Base-by-base conservation (phyloP, 2,797 vertebrate species). In the Pempheris klunzingeri region DNA sequence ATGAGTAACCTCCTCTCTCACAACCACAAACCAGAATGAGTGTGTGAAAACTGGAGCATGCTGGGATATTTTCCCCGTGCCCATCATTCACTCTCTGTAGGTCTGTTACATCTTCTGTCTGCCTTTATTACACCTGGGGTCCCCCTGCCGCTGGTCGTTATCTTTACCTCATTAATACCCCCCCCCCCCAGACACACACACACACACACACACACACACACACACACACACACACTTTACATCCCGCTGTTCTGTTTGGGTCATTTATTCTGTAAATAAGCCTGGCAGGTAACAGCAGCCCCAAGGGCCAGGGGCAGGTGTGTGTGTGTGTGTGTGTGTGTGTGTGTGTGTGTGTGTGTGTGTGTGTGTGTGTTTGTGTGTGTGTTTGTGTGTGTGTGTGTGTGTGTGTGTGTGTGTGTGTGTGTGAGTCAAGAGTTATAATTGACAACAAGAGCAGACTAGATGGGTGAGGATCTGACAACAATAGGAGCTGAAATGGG, bases 181-280 rank as follows among this genome's bases (percentile, higher is more conserved):
- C 50, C n/a, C 57, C 26, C 49, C 61, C 67, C 70, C 69, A 75
- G 50, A 71, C 66, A 57, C 60, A 78, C 61, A 77, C 76, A 64
- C 66, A 68, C 34, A 47, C 47, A 28, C 63, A 55, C 62, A 55
- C 32, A 36, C 59, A 32, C 55, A 64, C 62, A 70, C 71, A 78
- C 55, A 71, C n/a, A 47, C 44, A 46, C 61, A 53, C 53, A 53
- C 30, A 38, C 62, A 15, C 62, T 11, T 57, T 30, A 55, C 36
- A 38, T 28, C 64, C 77, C 36, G 30, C 81, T 66, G 66, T 1
- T 83, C 57, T 43, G 36, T 60, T 41, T 59, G 84, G 71, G 28
- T 87, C 72, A 82, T 88, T 86, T 87, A 87, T 85, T 88, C 65
- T 47, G 62, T 74, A 80, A 87, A 85, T 84, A 62, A 39, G 22